phyloP scores from a whole-genome alignment of 2,113 vertebrate species.

The Neodon shergylaensis region DNA sequence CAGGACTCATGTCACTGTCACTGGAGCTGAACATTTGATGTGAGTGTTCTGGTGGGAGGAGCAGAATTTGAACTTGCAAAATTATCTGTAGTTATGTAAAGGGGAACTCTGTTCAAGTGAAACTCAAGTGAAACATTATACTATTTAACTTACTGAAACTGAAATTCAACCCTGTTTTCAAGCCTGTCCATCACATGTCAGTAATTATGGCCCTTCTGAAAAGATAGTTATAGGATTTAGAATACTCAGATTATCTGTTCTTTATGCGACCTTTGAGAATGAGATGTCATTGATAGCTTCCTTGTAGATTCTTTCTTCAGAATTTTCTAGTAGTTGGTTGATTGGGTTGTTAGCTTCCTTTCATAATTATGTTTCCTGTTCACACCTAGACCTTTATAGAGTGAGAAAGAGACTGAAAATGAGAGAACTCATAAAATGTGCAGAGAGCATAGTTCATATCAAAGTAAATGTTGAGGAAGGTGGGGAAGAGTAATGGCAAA shows the following conservation, averaged over 20 bases:
- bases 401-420: neutral
- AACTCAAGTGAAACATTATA: constrained; percentile 14
- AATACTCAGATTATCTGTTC: neutral
- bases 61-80: constrained; percentile 43
- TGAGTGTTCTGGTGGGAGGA: constrained; percentile 5
- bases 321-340: neutral
- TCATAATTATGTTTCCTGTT: constrained; percentile 4
- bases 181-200: neutral
- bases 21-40: neutral
- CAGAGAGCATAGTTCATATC: neutral
- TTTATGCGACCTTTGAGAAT: constrained; percentile 33
- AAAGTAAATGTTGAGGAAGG: neutral
- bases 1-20: neutral
- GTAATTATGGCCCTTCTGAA: constrained; percentile 25
- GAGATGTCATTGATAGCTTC: constrained; percentile 13
- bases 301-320: constrained; percentile 16
- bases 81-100: neutral
- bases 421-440: neutral
- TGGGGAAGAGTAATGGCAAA: neutral
- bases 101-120: neutral
- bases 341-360: constrained; percentile 35
- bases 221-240: constrained; percentile 16
- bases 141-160: constrained; percentile 32
- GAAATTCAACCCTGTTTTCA: constrained; percentile 48
- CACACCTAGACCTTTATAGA: neutral